These are phyloP conservation scores for Aldrovandia affinis DNA, from an alignment of 2,797 vertebrate genomes.

Conservation along the genomic window DNA sequence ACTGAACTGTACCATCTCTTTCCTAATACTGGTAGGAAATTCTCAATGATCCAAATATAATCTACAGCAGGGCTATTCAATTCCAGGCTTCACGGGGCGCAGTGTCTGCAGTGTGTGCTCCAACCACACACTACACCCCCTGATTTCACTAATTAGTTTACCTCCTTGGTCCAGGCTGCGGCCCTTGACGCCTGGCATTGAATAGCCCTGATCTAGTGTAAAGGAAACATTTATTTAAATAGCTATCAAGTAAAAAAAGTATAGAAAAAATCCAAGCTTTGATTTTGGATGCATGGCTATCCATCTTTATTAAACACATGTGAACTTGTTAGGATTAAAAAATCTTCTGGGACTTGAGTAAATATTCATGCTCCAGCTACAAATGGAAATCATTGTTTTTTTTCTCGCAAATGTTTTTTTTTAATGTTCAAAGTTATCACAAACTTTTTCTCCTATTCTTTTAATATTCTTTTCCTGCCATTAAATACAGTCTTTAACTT, in stretches of 20 bases:
- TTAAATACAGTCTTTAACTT: constrained; percentile 25
- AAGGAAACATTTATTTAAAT: neutral
- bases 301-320: constrained; percentile 60
- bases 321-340: constrained; percentile 52
- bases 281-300: constrained; percentile 50
- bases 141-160: no score
- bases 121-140: no score
- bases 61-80: no score
- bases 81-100: no score
- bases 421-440: constrained; percentile 46
- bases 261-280: constrained; percentile 31
- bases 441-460: constrained; percentile 34
- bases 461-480: constrained; percentile 38
- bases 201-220: no score
- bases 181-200: no score
- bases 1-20: neutral
- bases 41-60: neutral
- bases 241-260: neutral
- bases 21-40: neutral
- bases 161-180: no score
- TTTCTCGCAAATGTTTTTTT: constrained; percentile 25
- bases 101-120: no score
- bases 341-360: constrained; percentile 43
- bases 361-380: constrained; percentile 45
- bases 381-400: constrained; percentile 32